Conservation (phyloP, 2,113 vertebrate genomes). For the Leucosticte australis region DNA sequence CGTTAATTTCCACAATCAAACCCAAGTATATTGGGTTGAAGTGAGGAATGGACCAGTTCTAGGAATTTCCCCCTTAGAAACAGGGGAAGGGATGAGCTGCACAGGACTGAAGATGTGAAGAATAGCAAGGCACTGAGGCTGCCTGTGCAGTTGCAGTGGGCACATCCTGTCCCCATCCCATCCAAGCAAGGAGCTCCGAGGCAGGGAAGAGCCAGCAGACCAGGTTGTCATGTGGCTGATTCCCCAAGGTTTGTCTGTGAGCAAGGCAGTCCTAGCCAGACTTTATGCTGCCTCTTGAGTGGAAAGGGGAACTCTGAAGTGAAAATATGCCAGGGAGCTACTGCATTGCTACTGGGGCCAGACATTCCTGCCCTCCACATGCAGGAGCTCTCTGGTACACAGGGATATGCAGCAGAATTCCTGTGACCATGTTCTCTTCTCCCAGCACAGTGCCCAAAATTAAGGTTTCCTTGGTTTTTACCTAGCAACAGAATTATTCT, state of each 20-base stretch:
- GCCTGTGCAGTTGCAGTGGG: rapidly evolving
- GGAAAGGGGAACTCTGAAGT: background rate
- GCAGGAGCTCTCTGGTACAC: rapidly evolving
- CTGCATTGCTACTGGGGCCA: background rate
- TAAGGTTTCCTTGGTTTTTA: background rate
- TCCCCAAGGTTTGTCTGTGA: background rate
- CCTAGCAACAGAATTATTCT: background rate
- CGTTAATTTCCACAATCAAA: background rate
- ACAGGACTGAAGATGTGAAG: background rate
- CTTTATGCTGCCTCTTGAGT: background rate
- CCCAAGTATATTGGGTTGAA: background rate
- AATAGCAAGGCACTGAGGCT: background rate
- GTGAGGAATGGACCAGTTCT: background rate
- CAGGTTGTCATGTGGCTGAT: rapidly evolving
- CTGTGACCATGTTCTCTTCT: background rate
- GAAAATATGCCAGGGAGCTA: background rate
- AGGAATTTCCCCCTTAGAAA: background rate
- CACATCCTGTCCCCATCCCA: background rate
- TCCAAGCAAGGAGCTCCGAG: background rate
- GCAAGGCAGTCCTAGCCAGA: background rate
- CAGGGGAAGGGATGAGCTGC: background rate
- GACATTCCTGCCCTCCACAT: rapidly evolving
- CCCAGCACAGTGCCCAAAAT: background rate
- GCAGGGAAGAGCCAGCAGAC: background rate
- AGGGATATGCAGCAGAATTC: background rate